Conservation (phyloP, 2,888 invertebrate genomes). For the Mimumesa dahlbomi region DNA sequence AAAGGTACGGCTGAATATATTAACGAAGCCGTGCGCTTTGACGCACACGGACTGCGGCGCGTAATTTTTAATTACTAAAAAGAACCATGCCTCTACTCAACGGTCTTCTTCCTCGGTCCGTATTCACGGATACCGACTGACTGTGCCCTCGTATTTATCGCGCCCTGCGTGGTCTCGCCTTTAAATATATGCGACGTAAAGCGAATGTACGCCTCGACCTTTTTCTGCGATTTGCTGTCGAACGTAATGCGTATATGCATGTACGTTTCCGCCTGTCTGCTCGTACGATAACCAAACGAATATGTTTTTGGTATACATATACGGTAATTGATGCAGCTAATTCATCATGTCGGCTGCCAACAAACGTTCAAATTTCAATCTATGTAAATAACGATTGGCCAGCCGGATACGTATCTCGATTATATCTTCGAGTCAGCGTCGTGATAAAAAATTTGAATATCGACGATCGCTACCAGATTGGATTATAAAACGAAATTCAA, state of each 20-base stretch:
- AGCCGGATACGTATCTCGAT: neutral
- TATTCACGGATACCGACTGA: slow-evolving; percentile 50
- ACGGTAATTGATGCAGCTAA: slow-evolving; percentile 47
- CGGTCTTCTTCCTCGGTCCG: slow-evolving; percentile 38
- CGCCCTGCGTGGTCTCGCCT: slow-evolving; percentile 41
- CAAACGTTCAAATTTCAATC: slow-evolving; percentile 5
- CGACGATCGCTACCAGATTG: neutral
- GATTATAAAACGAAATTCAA: too few relatives aligned
- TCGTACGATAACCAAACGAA: slow-evolving; percentile 30
- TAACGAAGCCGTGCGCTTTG: slow-evolving; percentile 64
- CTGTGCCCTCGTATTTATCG: slow-evolving; percentile 52
- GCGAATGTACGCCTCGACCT: slow-evolving; percentile 32
- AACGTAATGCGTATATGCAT: slow-evolving; percentile 8
- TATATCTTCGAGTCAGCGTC: too few relatives aligned
- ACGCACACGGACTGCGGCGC: slow-evolving; percentile 45
- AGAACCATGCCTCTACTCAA: slow-evolving; percentile 47
- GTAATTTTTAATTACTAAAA: slow-evolving; percentile 68
- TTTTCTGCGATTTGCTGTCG: slow-evolving; percentile 30
- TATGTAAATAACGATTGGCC: slow-evolving; percentile 6
- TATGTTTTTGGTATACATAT: slow-evolving; percentile 14
- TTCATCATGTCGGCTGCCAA: slow-evolving; percentile 32
- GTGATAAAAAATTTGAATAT: neutral
- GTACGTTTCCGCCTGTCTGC: slow-evolving; percentile 26
- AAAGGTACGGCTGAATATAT: slow-evolving; percentile 56
- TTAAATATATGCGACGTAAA: slow-evolving; percentile 44